Base-by-base conservation (phyloP, 2,888 invertebrate genomes). In the Alentia gelatinosa region DNA sequence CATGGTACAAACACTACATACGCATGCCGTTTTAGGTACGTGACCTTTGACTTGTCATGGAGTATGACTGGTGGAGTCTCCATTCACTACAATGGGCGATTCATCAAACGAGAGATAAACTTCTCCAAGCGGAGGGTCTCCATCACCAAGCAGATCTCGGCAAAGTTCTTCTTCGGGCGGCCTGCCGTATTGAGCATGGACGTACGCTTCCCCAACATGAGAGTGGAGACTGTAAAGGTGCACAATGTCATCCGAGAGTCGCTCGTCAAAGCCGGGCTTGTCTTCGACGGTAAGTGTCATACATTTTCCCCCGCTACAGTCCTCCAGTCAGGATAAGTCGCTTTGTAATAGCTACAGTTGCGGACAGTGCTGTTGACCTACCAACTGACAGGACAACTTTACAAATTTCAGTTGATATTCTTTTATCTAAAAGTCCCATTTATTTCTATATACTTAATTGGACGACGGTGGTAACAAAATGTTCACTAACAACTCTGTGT, bases 1-100 rank as follows among this genome's bases (percentile, higher is more conserved):
- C n/a, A n/a, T n/a, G n/a, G n/a, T n/a, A n/a, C n/a, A n/a, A n/a
- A n/a, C n/a, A n/a, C n/a, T n/a, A 7, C 47, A 42, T 42, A 42
- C 19, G 19, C 3, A 56, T 56, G 19, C 23, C 68, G 30, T 83
- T 35, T 23, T 39, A 83, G 83, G 39, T 83, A 37, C 26, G 83
- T 83, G 23, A 83, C 83, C 7, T 83, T 83, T 83, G 83, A 83
- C 39, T 23, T 83, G 83, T 83, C 83, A 9, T 83, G 83, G 83
- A 83, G 83, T 83, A 35, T 83, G 83, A 40, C 40, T 83, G 83
- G 83, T 83, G 83, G 83, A n/a, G 39, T 83, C 37, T 83, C 83
- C 0, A 23, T 83, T 23, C 83, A 83, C 26, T 1, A 37, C 39
- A 35, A 83, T 83, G 39, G 39, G 7, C 83, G 40, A 1, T 83